Base-by-base conservation (phyloP, 2,888 invertebrate species). In the Aphidius colemani region DNA sequence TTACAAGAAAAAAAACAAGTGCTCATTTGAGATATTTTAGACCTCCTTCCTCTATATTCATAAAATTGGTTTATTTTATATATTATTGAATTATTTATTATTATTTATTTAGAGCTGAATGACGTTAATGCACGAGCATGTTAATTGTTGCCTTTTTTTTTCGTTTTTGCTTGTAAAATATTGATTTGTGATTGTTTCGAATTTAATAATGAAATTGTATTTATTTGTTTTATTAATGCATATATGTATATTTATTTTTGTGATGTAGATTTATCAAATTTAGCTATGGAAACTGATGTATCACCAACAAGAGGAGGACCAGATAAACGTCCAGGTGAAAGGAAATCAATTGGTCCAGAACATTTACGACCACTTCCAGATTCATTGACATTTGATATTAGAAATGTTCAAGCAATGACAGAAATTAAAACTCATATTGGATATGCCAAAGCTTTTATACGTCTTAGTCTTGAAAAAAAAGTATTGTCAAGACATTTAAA, bases 371-470 rank as follows among this genome's bases (percentile, higher is more conserved):
- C 91, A 1, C 82, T 96, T 66, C 94, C 95, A 0, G 91, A 93
- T 72, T 93, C 93, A 10, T 85, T 96, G 43, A 89, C 92, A 45
- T 93, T 93, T 81, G 96, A 96, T 83, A 93, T 96, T 85, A 92
- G 94, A 75, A 94, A 94, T 80, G 90, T 95, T 44, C 91, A 95
- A 85, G 91, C 93, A 40, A 98, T 99, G 96, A 92, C 94, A 0
- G 98, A 98, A 79, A 97, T 99, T 63, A 97, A 96, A 84, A 98
- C 98, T 0, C 96, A 98, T 75, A 96, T 98, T 71, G 99, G 98
- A 2, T 93, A 93, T 80, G 93, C 94, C 0, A 87, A 98, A 72
- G 98, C 99, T 1, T 99, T 96, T 93, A 95, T 99, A 4, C 88
- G 99, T 61, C 85, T 99, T 39, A 93, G 98, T 0, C 84, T 99